A percentile compares a stretch with the other conserved stretches of the same genome.
phyloP scores from a whole-genome alignment of 1,140 invertebrate species.

The Campoletis sonorensis region DNA sequence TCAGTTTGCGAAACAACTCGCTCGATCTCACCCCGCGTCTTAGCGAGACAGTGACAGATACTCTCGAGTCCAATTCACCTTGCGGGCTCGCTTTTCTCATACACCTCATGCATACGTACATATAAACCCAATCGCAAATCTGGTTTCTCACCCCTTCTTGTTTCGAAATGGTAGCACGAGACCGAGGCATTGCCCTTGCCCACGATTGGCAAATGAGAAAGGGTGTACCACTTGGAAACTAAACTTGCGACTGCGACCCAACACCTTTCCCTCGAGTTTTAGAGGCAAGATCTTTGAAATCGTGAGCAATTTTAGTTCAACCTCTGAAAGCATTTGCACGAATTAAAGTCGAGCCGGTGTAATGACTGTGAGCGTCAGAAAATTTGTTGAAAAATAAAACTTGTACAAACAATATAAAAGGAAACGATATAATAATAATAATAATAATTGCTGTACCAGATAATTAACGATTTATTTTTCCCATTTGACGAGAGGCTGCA shows the following conservation, averaged over 20 bases:
- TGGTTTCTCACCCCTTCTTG: conserved; percentile 41
- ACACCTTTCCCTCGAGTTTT: not conserved
- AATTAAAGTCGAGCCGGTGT: no score
- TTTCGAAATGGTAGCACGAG: conserved; percentile 11
- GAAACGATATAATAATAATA: no score
- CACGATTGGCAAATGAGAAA: conserved; percentile 27
- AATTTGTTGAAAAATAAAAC: no score
- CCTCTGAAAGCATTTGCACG: not conserved
- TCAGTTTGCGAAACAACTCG: conserved; percentile 64
- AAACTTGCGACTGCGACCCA: conserved; percentile 28
- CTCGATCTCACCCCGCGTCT: conserved; percentile 54
- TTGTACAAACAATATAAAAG: no score
- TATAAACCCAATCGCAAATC: conserved; percentile 44
- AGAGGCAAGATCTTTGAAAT: not conserved
- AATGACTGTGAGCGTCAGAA: no score
- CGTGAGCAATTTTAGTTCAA: not conserved
- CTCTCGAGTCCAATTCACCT: conserved; percentile 38
- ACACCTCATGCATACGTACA: not conserved
- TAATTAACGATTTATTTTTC: no score
- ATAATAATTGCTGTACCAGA: no score
- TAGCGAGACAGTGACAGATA: conserved; percentile 64
- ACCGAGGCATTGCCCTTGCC: not conserved
- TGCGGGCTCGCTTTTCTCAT: not conserved
- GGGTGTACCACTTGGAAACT: conserved; percentile 38
- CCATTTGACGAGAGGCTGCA: no score